Conservation (phyloP, 2,797 vertebrate genomes). For the Chanos chanos region DNA sequence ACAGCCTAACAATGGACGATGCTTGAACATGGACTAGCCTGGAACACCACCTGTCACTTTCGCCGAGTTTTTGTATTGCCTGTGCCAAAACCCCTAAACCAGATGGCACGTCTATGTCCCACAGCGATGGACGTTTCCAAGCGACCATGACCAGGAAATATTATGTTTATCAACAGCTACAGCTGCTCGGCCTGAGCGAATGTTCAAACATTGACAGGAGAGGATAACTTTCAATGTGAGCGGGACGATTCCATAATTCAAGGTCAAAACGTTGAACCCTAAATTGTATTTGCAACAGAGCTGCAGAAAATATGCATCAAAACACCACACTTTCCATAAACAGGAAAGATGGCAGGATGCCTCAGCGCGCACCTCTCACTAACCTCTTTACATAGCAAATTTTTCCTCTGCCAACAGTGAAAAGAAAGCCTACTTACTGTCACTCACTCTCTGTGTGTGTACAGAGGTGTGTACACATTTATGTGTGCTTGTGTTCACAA, state of each 20-base stretch:
- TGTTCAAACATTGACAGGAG: background rate
- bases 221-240: background rate
- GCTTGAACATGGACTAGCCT: slow-evolving; percentile 8
- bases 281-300: too few species aligned
- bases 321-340: too few species aligned
- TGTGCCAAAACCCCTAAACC: slow-evolving; percentile 22
- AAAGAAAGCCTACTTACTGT: too few species aligned
- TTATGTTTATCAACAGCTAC: slow-evolving; percentile 19
- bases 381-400: too few species aligned
- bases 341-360: too few species aligned
- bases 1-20: slow-evolving; percentile 10
- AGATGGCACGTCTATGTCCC: slow-evolving; percentile 39
- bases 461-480: too few species aligned
- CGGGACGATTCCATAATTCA: too few species aligned
- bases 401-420: too few species aligned
- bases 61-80: background rate
- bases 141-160: background rate
- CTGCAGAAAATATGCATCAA: too few species aligned
- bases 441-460: too few species aligned
- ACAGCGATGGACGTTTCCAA: slow-evolving; percentile 18
- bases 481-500: too few species aligned
- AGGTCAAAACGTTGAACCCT: background rate
- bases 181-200: slow-evolving; percentile 18
- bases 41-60: slow-evolving; percentile 28
- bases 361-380: too few species aligned